Base-by-base conservation (phyloP, 2,888 invertebrate species). In the Proisotoma minuta region DNA sequence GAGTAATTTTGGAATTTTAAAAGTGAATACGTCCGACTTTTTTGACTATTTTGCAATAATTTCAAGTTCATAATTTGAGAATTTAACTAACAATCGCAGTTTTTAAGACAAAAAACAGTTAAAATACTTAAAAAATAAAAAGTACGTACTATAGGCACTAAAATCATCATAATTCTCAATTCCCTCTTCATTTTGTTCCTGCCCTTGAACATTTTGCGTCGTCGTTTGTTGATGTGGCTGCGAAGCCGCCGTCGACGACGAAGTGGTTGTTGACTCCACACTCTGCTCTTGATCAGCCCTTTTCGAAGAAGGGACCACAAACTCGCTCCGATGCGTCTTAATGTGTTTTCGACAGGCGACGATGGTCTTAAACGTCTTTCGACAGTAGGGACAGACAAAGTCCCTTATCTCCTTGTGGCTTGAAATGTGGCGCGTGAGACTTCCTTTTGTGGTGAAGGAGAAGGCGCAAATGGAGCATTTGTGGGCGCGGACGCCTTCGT, bases 261-360 rank as follows among this genome's bases (percentile, higher is more conserved):
- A 15, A 26, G 51, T 40, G 12, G 15, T 22, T 1, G 22, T 27
- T 24, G 50, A 56, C 28, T 48, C 40, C 10, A 48, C 2, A 24
- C 20, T 57, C 18, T 40, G 26, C 18, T 26, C 54, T 49, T 23
- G 40, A 15, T 43, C 5, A 15, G 24, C 27, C 5, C 50, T 26
- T 50, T 39, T 29, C 3, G 62, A 23, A 29, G 51, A 59, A 22
- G 57, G 60, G 15, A 60, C 65, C 8, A 63, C 60, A 50, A 68
- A 74, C 71, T 84, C 82, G 60, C 78, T 78, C 68, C 81, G 80
- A 75, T 86, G 86, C 2, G 82, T 81, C 71, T 82, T 82, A 78
- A 86, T 85, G 73, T 87, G 87, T 69, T 84, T 84, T 71, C 84
- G 80, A 75, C 85, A 85, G 74, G 83, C 81, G 22, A 82, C 80